Evolutionary conservation across 2,888 invertebrate species (phyloP).

Genomic region (Cepaea hortensis): DNA sequence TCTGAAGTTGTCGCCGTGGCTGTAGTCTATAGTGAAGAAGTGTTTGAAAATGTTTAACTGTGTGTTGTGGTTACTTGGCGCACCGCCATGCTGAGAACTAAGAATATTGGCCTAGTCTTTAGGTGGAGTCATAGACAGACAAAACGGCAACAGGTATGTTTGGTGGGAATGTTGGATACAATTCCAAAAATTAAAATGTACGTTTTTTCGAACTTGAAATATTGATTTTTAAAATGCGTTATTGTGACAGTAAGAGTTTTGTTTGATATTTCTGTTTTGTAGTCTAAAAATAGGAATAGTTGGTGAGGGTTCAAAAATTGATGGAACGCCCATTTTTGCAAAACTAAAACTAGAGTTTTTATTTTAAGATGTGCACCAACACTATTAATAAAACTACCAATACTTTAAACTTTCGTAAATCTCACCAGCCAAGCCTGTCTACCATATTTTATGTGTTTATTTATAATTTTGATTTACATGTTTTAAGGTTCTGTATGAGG

Average conservation of each 20-base stretch:
- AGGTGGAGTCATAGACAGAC: conserved; percentile 28
- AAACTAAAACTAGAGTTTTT: background rate
- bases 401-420: no score
- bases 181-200: background rate
- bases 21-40: background rate
- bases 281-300: conserved; percentile 25
- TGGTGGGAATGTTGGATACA: background rate
- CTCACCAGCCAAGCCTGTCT: no score
- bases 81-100: conserved; percentile 1
- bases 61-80: conserved; percentile 49
- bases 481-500: no score
- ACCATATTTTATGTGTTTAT: no score
- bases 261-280: background rate
- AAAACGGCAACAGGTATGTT: background rate
- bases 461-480: no score
- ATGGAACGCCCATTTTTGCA: background rate
- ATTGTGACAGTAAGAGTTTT: background rate
- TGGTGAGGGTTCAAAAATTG: conserved; percentile 15
- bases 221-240: no score
- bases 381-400: no score
- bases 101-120: background rate
- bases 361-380: background rate
- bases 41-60: conserved; percentile 35
- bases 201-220: no score
- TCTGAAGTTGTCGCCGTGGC: no score